These are phyloP conservation scores for Numenius arquata DNA, from an alignment of 2,113 vertebrate genomes.

Conservation along the genomic window DNA sequence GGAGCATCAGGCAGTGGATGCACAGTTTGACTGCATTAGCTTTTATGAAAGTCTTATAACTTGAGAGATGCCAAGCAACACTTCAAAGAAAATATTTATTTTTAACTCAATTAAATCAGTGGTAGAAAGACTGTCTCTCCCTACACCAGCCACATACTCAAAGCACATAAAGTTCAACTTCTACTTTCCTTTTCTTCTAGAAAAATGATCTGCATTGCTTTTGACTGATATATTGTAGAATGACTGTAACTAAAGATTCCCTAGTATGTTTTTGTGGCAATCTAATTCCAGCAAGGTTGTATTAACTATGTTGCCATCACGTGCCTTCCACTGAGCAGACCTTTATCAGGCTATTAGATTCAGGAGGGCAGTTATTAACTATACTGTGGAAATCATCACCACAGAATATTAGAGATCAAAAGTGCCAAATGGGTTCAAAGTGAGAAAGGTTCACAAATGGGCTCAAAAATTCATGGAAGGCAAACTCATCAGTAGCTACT, in stretches of 20 bases:
- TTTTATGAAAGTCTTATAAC: not conserved
- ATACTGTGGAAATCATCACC: not conserved
- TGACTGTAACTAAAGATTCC: not conserved
- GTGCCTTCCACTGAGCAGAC: not conserved
- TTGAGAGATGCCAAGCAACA: not conserved
- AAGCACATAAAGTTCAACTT: not conserved
- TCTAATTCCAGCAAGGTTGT: not conserved
- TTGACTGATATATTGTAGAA: not conserved
- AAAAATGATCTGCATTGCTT: not conserved
- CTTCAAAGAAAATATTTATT: slow-evolving; percentile 14
- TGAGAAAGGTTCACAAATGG: not conserved
- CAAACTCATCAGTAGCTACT: not conserved
- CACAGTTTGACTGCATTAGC: not conserved
- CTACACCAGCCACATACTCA: not conserved
- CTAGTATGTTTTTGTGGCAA: not conserved
- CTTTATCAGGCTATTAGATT: not conserved
- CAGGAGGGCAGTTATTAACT: not conserved
- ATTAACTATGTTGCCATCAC: not conserved
- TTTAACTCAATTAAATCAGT: not conserved
- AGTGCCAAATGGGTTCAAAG: not conserved
- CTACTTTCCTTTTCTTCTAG: not conserved
- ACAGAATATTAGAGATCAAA: not conserved
- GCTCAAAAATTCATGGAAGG: not conserved
- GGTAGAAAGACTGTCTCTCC: not conserved
- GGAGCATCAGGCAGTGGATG: not conserved